These are phyloP conservation scores for Acipenser transmontanus DNA, from an alignment of 2,797 vertebrate genomes.

Conservation along the genomic window DNA sequence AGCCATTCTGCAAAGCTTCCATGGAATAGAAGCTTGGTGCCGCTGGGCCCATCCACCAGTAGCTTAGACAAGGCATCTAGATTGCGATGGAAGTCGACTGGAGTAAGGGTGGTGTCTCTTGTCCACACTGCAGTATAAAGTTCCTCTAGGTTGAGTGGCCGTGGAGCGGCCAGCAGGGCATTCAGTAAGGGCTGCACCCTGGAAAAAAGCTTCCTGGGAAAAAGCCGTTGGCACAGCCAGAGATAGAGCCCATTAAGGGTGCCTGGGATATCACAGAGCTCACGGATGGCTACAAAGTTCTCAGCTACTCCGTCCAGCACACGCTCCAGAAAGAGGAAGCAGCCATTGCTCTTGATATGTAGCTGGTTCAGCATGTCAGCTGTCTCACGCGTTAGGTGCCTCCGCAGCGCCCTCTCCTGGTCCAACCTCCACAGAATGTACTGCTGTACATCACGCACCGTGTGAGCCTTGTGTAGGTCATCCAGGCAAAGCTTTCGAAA, in stretches of 20 bases:
- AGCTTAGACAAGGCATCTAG: slow-evolving; percentile 51
- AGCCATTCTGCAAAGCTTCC: slow-evolving; percentile 76
- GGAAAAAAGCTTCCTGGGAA: slow-evolving; percentile 57
- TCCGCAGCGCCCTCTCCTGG: slow-evolving; percentile 54
- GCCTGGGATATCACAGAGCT: slow-evolving; percentile 73
- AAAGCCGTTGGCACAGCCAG: slow-evolving; percentile 76
- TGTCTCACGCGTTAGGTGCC: slow-evolving; percentile 65
- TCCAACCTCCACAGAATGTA: slow-evolving; percentile 73
- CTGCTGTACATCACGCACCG: slow-evolving; percentile 66
- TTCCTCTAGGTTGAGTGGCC: slow-evolving; percentile 49
- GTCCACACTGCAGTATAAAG: slow-evolving; percentile 58
- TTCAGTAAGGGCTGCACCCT: slow-evolving; percentile 60
- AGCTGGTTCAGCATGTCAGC: slow-evolving; percentile 75
- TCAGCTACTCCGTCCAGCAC: slow-evolving; percentile 66
- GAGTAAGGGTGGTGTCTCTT: slow-evolving; percentile 40
- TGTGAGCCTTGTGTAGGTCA: slow-evolving; percentile 60
- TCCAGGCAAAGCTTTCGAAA: slow-evolving; percentile 67
- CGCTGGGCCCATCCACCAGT: slow-evolving; percentile 45
- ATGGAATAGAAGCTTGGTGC: slow-evolving; percentile 64
- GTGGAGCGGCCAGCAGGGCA: slow-evolving; percentile 56
- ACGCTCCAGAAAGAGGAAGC: slow-evolving; percentile 73
- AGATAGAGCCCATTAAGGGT: slow-evolving; percentile 75
- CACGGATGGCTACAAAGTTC: slow-evolving; percentile 56
- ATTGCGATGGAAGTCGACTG: slow-evolving; percentile 52
- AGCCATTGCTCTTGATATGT: slow-evolving; percentile 75